Percentiles rank a stretch among this genome's conserved stretches.
These are phyloP conservation scores for Sebastes steindachneri DNA, from an alignment of 2,797 vertebrate genomes.

Conservation along the genomic window DNA sequence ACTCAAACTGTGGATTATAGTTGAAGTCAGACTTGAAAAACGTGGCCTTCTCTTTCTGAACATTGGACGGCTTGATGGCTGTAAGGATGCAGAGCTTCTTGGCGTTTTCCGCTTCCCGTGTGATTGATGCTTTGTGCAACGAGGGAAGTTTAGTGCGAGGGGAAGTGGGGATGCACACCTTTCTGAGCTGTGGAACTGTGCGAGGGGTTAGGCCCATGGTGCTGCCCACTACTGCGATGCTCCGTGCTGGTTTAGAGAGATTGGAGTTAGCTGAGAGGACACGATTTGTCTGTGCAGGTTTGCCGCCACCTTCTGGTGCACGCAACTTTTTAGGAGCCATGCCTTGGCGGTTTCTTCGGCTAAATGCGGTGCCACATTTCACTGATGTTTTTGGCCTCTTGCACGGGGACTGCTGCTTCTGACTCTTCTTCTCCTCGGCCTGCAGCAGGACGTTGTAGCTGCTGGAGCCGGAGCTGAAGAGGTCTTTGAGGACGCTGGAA, in stretches of 20 bases:
- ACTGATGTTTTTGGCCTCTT: constrained; percentile 66
- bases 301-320: constrained; percentile 54
- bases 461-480: constrained; percentile 86
- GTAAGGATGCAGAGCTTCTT: constrained; percentile 89
- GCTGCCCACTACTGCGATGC: constrained; percentile 79
- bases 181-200: constrained; percentile 65
- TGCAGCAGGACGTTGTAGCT: constrained; percentile 90
- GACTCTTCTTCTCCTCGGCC: constrained; percentile 81
- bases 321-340: constrained; percentile 39
- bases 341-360: constrained; percentile 50
- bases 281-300: constrained; percentile 62
- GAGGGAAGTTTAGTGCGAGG: constrained; percentile 77
- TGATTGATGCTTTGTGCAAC: constrained; percentile 64
- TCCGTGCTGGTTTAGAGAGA: constrained; percentile 59
- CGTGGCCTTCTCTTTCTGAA: constrained; percentile 89
- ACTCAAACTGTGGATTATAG: constrained; percentile 94
- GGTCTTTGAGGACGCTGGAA: constrained; percentile 85
- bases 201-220: constrained; percentile 68
- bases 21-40: constrained; percentile 91
- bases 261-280: constrained; percentile 51
- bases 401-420: constrained; percentile 73
- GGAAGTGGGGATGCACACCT: constrained; percentile 23
- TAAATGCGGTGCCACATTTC: constrained; percentile 43
- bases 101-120: constrained; percentile 75
- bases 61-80: constrained; percentile 93